phyloP scores from a whole-genome alignment of 2,888 invertebrate species.

The Eupelmus urozonus region DNA sequence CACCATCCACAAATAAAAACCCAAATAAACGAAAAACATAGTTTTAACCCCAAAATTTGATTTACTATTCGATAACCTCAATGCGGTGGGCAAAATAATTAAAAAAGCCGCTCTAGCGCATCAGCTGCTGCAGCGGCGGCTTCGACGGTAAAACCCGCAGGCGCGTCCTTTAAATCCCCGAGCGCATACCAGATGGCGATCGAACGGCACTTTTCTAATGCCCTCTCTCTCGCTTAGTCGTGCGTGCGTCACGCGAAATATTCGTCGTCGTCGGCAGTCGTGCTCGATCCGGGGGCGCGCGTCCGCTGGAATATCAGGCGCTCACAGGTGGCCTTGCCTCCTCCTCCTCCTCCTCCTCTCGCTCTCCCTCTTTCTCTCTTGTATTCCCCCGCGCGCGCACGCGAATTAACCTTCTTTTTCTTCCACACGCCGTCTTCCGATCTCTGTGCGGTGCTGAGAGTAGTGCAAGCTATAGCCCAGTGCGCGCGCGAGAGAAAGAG shows the following conservation, averaged over 20 bases:
- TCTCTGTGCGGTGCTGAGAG: too few relatives aligned
- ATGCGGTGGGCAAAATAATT: too few relatives aligned
- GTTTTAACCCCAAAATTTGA: too few relatives aligned
- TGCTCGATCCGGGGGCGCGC: background rate
- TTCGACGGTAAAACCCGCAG: background rate
- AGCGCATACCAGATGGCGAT: slow-evolving; percentile 56
- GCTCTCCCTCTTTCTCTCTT: background rate
- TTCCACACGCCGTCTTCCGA: background rate
- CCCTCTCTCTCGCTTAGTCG: background rate
- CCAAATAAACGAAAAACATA: too few relatives aligned
- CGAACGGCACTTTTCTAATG: slow-evolving; percentile 36
- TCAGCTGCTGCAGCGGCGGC: too few relatives aligned
- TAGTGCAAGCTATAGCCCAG: too few relatives aligned
- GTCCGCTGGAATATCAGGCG: slow-evolving; percentile 53
- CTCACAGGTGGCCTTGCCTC: slow-evolving; percentile 63
- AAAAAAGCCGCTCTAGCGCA: too few relatives aligned
- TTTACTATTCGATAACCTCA: too few relatives aligned
- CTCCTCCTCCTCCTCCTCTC: background rate
- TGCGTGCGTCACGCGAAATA: slow-evolving; percentile 28
- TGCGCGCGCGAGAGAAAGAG: too few relatives aligned
- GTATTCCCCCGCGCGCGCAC: background rate
- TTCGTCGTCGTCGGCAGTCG: too few relatives aligned
- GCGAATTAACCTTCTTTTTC: slow-evolving; percentile 1
- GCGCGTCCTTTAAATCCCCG: slow-evolving; percentile 16
- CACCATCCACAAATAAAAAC: too few relatives aligned